Evolutionary conservation across 2,888 invertebrate genomes (phyloP).

Genomic region (Eumerus sabulonum): DNA sequence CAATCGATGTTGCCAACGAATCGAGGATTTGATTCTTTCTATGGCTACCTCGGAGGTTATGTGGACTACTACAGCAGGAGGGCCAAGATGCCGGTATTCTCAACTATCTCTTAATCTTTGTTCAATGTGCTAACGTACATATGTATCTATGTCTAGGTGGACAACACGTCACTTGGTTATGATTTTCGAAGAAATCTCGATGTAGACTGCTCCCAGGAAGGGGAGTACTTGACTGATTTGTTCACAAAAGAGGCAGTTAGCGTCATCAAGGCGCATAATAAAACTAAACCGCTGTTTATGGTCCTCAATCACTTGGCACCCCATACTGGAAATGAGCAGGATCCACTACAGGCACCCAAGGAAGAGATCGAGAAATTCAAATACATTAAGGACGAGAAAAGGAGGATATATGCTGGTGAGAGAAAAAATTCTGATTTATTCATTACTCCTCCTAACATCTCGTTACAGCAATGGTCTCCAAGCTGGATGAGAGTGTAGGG

Average conservation of each 20-base stretch:
- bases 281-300: conserved; percentile 85
- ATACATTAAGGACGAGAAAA: conserved; percentile 83
- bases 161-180: conserved; percentile 76
- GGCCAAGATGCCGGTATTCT: conserved; percentile 77
- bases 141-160: conserved; percentile 1
- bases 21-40: conserved; percentile 90
- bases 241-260: conserved; percentile 84
- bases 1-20: conserved; percentile 82
- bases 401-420: conserved; percentile 85
- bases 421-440: not conserved
- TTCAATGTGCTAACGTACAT: not conserved
- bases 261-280: conserved; percentile 81
- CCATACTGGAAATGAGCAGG: conserved; percentile 86
- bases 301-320: conserved; percentile 89
- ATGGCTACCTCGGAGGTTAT: conserved; percentile 90
- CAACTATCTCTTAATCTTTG: not conserved
- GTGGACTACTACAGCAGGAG: conserved; percentile 89
- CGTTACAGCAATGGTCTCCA: conserved; percentile 88
- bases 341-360: conserved; percentile 85
- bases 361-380: conserved; percentile 84
- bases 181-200: conserved; percentile 80
- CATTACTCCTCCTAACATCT: too few species aligned
- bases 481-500: conserved; percentile 91
- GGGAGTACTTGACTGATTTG: conserved; percentile 85
- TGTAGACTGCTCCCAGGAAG: conserved; percentile 80